Conservation (phyloP, 2,113 vertebrate genomes). For the Gambusia affinis region DNA sequence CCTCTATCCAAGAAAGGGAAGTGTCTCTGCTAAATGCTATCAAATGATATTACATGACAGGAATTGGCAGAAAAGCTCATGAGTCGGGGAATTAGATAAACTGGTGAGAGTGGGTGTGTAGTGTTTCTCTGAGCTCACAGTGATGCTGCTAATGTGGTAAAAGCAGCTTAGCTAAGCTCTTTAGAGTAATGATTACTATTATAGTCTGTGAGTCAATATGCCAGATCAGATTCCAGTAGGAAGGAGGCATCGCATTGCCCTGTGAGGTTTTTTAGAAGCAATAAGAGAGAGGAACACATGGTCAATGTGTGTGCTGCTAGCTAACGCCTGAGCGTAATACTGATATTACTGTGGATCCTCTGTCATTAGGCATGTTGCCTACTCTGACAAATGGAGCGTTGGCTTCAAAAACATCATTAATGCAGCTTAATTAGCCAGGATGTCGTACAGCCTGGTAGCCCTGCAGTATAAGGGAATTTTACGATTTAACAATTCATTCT, state of each 20-base stretch:
- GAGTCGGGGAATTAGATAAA: constrained; percentile 38
- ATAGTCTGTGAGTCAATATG: constrained; percentile 14
- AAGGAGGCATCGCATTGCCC: constrained; percentile 37
- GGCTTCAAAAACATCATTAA: constrained; percentile 47
- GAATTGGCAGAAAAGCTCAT: constrained; percentile 28
- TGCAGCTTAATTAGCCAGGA: constrained; percentile 36
- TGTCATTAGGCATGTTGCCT: constrained; percentile 15
- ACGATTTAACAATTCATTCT: too few relatives aligned
- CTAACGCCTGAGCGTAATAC: too few relatives aligned
- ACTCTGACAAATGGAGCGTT: constrained; percentile 45
- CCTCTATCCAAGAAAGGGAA: neutral
- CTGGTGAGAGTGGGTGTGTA: constrained; percentile 34
- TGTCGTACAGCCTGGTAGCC: too few relatives aligned
- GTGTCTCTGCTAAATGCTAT: neutral
- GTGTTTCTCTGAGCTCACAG: constrained; percentile 42
- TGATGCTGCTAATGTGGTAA: constrained; percentile 53
- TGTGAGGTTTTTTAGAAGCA: constrained; percentile 25
- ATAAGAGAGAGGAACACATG: constrained; percentile 17
- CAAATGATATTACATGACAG: constrained; percentile 18
- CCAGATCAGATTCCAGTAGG: constrained; percentile 52
- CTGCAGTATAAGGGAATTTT: too few relatives aligned
- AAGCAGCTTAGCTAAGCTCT: constrained; percentile 61
- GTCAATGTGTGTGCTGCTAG: neutral
- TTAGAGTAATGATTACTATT: constrained; percentile 52
- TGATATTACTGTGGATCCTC: neutral